phyloP scores from a whole-genome alignment of 2,797 vertebrate genomes.

The Pitangus sulphuratus region DNA sequence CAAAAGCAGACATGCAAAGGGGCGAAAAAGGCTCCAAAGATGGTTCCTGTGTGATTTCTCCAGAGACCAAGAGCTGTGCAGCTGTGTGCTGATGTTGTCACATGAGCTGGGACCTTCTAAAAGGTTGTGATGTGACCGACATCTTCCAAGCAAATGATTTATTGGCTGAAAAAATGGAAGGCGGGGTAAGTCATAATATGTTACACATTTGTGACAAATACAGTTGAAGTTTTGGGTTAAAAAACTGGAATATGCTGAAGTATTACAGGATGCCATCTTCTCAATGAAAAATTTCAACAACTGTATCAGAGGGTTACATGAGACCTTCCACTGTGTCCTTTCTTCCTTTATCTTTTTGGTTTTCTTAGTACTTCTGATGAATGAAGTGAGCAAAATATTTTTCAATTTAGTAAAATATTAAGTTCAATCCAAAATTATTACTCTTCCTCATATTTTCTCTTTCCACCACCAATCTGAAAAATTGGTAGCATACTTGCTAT shows the following conservation, averaged over 20 bases:
- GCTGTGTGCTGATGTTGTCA: neutral
- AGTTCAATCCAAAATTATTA: neutral
- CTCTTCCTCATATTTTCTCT: neutral
- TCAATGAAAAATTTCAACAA: neutral
- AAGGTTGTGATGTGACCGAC: neutral
- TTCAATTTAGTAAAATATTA: neutral
- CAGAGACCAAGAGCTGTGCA: rapidly evolving
- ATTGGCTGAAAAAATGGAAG: neutral
- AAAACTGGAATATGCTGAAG: neutral
- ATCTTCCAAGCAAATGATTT: neutral
- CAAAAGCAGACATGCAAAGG: neutral
- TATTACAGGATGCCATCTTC: neutral
- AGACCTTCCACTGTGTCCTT: neutral
- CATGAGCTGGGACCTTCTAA: neutral
- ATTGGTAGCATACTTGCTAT: neutral
- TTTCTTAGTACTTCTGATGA: neutral
- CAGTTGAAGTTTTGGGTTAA: neutral
- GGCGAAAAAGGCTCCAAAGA: neutral
- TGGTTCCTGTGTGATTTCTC: neutral
- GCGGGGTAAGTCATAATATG: neutral
- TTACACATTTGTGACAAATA: neutral
- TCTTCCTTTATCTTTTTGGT: neutral
- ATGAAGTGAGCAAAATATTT: neutral
- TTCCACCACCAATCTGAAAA: neutral
- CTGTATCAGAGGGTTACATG: neutral